Percentiles rank a stretch among this genome's conserved stretches.
Evolutionary conservation across 2,113 vertebrate genomes (phyloP).

Genomic region (Ptyas mucosa): DNA sequence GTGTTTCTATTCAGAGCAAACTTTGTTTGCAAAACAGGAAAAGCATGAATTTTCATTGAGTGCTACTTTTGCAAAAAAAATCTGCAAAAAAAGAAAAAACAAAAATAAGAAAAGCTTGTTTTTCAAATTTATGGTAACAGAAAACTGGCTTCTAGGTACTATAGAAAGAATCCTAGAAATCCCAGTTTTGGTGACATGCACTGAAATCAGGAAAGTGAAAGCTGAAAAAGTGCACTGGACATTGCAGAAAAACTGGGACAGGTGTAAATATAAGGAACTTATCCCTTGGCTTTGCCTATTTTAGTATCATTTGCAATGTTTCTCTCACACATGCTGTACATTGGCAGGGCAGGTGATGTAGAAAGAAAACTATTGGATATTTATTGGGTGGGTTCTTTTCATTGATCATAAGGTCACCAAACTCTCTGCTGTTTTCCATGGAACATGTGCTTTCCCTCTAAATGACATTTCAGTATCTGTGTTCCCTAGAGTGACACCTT

Average conservation of each 20-base stretch:
- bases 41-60: background rate
- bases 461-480: background rate
- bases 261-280: background rate
- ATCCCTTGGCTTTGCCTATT: background rate
- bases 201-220: background rate
- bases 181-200: background rate
- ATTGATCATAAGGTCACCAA: background rate
- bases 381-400: background rate
- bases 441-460: rapidly evolving
- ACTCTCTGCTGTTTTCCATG: background rate
- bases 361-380: background rate
- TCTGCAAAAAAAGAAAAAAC: background rate
- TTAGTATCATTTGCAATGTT: background rate
- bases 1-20: background rate
- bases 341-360: background rate
- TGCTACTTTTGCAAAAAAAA: background rate
- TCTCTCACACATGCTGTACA: background rate
- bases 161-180: background rate
- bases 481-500: background rate
- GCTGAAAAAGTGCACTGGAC: background rate
- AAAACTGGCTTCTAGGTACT: background rate
- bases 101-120: background rate
- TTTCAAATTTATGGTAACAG: background rate
- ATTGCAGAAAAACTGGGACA: background rate
- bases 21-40: background rate